Percentiles rank a stretch among this genome's conserved stretches.
phyloP scores from a whole-genome alignment of 2,888 invertebrate genomes.

The Trachelus stipa region DNA sequence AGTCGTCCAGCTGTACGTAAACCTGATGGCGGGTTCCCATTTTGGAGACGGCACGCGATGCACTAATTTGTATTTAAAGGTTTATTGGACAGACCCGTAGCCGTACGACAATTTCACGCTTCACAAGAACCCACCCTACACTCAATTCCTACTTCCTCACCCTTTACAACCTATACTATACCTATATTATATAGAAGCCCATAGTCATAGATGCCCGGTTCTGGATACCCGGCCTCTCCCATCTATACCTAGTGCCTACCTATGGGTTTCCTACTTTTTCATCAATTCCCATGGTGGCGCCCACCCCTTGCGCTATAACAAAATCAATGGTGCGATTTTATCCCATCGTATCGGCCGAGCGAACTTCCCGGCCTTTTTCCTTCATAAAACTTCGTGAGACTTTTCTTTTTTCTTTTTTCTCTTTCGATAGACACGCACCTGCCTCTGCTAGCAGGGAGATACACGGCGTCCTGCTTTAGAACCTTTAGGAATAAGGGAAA shows the following conservation, averaged over 20 bases:
- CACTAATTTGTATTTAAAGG: conserved; percentile 64
- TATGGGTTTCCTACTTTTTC: not conserved
- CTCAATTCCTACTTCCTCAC: not conserved
- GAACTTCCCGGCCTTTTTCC: not conserved
- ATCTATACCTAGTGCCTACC: not conserved
- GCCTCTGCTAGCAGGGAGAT: not conserved
- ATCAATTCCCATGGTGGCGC: not conserved
- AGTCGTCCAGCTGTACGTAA: not conserved
- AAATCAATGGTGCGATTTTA: conserved; percentile 9
- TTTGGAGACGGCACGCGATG: conserved; percentile 23
- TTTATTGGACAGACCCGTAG: conserved; percentile 53
- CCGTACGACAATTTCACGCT: conserved; percentile 60
- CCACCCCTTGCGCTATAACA: not conserved
- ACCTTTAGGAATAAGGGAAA: not conserved
- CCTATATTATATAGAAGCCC: not conserved
- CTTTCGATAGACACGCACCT: not conserved
- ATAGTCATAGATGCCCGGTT: not conserved
- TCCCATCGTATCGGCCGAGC: not conserved
- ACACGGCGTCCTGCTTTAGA: not conserved
- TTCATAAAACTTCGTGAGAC: conserved; percentile 9
- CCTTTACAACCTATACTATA: conserved; percentile 22
- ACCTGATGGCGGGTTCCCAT: conserved; percentile 1
- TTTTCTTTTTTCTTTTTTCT: not conserved
- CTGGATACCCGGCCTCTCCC: not conserved
- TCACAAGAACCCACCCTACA: conserved; percentile 46